phyloP scores from a whole-genome alignment of 2,797 vertebrate genomes.

The Limnodromus scolopaceus region DNA sequence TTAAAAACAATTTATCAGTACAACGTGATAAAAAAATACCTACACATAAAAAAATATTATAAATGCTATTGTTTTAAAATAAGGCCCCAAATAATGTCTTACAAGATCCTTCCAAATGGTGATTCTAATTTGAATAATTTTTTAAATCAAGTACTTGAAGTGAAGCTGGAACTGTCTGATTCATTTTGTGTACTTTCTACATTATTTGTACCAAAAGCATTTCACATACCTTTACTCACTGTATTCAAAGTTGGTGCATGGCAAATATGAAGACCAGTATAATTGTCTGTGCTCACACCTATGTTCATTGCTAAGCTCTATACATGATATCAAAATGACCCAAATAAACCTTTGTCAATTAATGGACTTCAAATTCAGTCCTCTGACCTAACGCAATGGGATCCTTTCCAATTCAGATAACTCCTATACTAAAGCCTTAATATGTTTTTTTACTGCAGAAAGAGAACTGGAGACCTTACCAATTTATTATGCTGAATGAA shows the following conservation, averaged over 20 bases:
- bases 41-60: background rate
- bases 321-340: background rate
- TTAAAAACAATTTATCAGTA: background rate
- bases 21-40: background rate
- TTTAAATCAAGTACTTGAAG: background rate
- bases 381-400: background rate
- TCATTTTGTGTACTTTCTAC: background rate
- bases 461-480: background rate
- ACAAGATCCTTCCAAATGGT: background rate
- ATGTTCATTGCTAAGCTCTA: background rate
- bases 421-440: background rate
- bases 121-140: background rate
- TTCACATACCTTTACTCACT: background rate
- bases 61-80: background rate
- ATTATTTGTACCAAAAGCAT: background rate
- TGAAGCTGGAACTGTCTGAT: background rate
- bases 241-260: background rate
- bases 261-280: background rate
- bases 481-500: background rate
- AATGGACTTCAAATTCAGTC: background rate
- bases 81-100: background rate
- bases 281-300: background rate
- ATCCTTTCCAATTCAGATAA: background rate
- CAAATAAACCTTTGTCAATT: background rate
- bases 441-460: background rate